phyloP scores from a whole-genome alignment of 2,797 vertebrate species.

The Acestrorhynchus altus region DNA sequence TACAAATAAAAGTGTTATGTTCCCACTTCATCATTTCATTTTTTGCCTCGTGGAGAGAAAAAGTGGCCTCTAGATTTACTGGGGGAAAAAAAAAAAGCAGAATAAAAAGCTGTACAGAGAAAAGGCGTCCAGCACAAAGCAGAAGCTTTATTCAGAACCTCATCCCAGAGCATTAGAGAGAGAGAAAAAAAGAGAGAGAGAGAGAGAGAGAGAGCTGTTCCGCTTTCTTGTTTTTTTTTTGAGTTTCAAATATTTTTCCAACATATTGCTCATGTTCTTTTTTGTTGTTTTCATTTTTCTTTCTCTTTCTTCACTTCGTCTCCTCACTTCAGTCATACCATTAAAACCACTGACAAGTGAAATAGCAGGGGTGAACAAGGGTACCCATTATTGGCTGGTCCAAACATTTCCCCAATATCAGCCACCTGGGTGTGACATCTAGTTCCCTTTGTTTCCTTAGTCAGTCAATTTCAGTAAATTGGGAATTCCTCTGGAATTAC shows the following conservation, averaged over 20 bases:
- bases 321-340: no score
- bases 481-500: no score
- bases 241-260: not conserved
- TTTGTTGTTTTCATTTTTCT: not conserved
- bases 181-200: not conserved
- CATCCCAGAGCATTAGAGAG: not conserved
- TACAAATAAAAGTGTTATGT: constrained; percentile 16
- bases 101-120: not conserved
- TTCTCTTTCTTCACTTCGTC: not conserved
- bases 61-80: not conserved
- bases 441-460: no score
- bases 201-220: not conserved
- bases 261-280: not conserved
- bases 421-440: no score
- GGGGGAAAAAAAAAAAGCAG: not conserved
- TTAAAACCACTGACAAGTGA: no score
- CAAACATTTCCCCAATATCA: no score
- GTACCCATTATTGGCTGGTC: no score
- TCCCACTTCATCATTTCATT: constrained; percentile 31
- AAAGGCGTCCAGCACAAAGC: constrained; percentile 10
- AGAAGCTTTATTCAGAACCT: constrained; percentile 8
- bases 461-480: no score
- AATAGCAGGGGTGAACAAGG: no score
- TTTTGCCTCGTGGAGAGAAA: constrained; percentile 6
- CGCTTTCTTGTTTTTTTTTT: constrained; percentile 13